phyloP scores from a whole-genome alignment of 1,140 invertebrate genomes.

The Octopus bimaculoides region DNA sequence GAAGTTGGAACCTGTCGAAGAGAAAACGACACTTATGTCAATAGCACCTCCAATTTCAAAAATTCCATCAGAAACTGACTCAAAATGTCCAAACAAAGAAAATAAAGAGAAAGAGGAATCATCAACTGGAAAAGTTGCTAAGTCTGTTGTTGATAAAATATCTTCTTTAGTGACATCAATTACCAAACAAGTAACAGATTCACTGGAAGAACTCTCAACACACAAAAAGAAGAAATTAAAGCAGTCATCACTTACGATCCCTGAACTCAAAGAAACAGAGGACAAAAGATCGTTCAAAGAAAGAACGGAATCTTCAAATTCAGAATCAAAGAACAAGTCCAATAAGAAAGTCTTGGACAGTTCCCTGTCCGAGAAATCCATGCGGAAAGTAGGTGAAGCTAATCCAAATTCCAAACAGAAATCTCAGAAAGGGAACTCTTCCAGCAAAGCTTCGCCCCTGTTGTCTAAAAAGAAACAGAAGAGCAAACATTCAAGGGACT shows the following conservation, averaged over 20 bases:
- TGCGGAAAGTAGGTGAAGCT: not conserved
- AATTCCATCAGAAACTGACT: not conserved
- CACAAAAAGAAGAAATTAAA: constrained; percentile 8
- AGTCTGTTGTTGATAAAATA: not conserved
- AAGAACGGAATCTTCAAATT: not conserved
- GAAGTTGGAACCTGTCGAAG: no score
- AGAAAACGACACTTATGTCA: no score
- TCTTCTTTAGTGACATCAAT: not conserved
- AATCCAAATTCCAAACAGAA: not conserved
- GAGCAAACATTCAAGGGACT: not conserved
- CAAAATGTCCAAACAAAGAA: not conserved
- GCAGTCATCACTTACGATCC: not conserved
- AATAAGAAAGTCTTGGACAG: not conserved
- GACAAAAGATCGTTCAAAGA: not conserved
- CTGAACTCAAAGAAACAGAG: not conserved
- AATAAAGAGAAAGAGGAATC: not conserved
- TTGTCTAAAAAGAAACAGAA: not conserved
- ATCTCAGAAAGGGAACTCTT: not conserved
- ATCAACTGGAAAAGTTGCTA: not conserved
- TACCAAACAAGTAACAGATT: constrained; percentile 1
- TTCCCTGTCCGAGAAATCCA: not conserved
- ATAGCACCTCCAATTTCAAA: no score
- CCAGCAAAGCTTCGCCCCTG: not conserved
- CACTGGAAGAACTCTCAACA: not conserved
- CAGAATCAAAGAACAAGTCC: not conserved